phyloP scores from a whole-genome alignment of 2,797 vertebrate species.

The Mus caroli region DNA sequence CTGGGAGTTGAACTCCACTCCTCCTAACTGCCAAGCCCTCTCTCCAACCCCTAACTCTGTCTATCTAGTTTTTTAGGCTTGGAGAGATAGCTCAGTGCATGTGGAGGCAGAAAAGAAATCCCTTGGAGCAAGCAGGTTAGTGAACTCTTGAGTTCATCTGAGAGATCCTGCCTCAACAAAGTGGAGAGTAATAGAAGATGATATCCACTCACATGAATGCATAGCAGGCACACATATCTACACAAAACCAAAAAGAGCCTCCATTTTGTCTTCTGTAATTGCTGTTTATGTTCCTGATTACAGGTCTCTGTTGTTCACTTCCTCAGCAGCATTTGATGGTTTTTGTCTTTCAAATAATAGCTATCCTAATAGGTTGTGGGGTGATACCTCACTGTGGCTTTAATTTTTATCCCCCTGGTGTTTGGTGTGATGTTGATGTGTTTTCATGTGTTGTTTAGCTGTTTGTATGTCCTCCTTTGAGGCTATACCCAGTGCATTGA shows the following conservation, averaged over 20 bases:
- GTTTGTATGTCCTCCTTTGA: neutral
- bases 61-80: neutral
- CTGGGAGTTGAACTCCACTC: neutral
- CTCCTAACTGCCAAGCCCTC: neutral
- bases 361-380: neutral
- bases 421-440: neutral
- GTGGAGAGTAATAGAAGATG: neutral
- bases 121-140: neutral
- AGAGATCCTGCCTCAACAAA: neutral
- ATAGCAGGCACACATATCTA: neutral
- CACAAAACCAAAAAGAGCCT: neutral
- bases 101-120: neutral
- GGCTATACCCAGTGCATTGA: neutral
- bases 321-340: neutral
- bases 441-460: neutral
- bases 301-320: neutral
- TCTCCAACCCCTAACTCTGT: neutral
- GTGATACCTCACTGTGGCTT: neutral
- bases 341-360: neutral
- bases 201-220: neutral
- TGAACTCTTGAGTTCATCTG: neutral
- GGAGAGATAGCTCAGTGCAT: neutral
- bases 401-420: neutral
- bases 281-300: neutral
- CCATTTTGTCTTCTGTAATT: neutral